Percentiles rank a stretch among this genome's conserved stretches.
These are phyloP conservation scores for Ceratina japonica DNA, from an alignment of 1,140 invertebrate genomes.

Conservation along the genomic window DNA sequence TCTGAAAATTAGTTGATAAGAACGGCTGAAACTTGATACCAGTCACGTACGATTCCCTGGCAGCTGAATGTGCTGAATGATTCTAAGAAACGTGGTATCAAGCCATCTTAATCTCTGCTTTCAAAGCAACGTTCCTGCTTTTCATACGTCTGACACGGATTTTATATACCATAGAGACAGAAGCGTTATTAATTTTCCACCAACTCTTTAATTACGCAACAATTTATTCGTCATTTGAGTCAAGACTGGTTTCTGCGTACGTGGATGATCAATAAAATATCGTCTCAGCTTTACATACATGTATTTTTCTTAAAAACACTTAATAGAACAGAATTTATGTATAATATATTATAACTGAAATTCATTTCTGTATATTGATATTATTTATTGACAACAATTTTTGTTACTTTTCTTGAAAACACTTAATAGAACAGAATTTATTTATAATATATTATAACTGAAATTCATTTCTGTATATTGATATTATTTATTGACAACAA, in stretches of 20 bases:
- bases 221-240: background rate
- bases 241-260: no score
- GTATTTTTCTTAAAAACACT: background rate
- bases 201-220: background rate
- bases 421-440: no score
- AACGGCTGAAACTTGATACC: slow-evolving; percentile 48
- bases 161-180: background rate
- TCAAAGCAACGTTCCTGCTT: background rate
- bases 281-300: no score
- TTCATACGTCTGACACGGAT: slow-evolving; percentile 8
- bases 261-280: background rate
- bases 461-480: no score
- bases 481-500: no score
- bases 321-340: no score
- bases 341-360: no score
- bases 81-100: slow-evolving; percentile 61
- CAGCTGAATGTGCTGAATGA: slow-evolving; percentile 38
- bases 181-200: background rate
- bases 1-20: slow-evolving; percentile 52
- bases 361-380: no score
- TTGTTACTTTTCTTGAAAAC: no score
- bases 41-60: slow-evolving; percentile 53
- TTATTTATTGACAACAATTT: no score
- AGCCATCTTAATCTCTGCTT: slow-evolving; percentile 18
- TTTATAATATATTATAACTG: no score